Conservation (phyloP, 2,888 invertebrate genomes). For the Pollenia angustigena region DNA sequence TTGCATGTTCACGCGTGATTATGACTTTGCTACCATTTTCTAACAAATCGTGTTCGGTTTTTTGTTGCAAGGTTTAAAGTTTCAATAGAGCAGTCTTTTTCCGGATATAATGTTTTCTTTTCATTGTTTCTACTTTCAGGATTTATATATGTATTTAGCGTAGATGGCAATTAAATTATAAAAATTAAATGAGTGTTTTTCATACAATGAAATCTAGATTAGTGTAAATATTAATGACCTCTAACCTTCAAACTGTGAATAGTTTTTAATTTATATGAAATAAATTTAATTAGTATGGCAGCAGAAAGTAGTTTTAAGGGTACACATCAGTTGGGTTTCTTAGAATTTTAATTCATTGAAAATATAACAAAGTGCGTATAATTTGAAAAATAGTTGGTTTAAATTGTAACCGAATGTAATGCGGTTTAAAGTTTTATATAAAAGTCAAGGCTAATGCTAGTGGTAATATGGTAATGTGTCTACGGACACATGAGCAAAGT, state of each 20-base stretch:
- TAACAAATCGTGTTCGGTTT: constrained; percentile 62
- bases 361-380: constrained; percentile 41
- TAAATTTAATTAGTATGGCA: constrained; percentile 36
- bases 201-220: constrained; percentile 60
- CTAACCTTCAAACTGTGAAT: constrained; percentile 61
- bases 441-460: constrained; percentile 16
- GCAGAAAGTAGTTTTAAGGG: constrained; percentile 25
- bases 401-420: no score
- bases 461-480: not conserved
- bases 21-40: constrained; percentile 71
- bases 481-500: not conserved
- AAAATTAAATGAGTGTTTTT: constrained; percentile 63
- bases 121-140: not conserved
- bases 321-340: constrained; percentile 7
- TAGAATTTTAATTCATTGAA: constrained; percentile 8
- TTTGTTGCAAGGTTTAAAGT: constrained; percentile 68
- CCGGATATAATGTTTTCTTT: constrained; percentile 41
- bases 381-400: constrained; percentile 16
- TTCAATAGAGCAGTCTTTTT: constrained; percentile 56
- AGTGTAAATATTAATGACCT: constrained; percentile 49
- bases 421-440: no score
- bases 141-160: not conserved
- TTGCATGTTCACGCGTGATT: constrained; percentile 74
- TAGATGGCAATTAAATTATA: constrained; percentile 65
- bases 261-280: constrained; percentile 38